These are phyloP conservation scores for Anastrepha obliqua DNA, from an alignment of 1,140 invertebrate species.

Conservation along the genomic window DNA sequence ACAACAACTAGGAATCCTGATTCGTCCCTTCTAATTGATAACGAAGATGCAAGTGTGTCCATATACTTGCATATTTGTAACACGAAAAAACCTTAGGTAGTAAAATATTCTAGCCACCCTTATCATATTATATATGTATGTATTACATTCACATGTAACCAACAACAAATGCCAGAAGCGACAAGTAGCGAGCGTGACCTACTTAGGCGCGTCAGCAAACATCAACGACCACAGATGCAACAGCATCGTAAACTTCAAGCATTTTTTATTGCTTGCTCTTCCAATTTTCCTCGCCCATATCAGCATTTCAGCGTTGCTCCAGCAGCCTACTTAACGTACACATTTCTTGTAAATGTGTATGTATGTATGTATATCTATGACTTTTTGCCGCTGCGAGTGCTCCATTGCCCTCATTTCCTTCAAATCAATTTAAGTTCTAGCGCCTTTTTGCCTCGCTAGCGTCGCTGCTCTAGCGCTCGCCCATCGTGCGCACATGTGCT, in stretches of 20 bases:
- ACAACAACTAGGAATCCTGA: too few species aligned
- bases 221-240: constrained; percentile 18
- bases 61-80: too few species aligned
- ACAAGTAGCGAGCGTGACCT: constrained; percentile 42
- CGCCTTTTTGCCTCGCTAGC: neutral
- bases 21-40: too few species aligned
- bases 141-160: neutral
- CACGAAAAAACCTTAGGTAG: too few species aligned
- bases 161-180: constrained; percentile 22
- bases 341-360: too few species aligned
- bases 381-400: constrained; percentile 32
- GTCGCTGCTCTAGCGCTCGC: neutral
- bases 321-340: constrained; percentile 15
- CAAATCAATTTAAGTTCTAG: constrained; percentile 47
- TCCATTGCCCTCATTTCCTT: constrained; percentile 46
- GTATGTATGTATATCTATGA: neutral
- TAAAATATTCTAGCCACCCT: too few species aligned
- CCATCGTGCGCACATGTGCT: neutral
- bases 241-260: constrained; percentile 9
- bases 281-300: constrained; percentile 37
- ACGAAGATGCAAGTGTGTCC: too few species aligned
- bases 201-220: constrained; percentile 32
- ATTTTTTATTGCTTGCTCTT: constrained; percentile 34
- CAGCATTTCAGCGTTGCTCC: neutral
- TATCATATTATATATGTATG: neutral